Evolutionary conservation across 1,140 invertebrate species (phyloP), one percentile per base, ranked within the genome.

Genomic region (Brachionus asplanchnoidis): DNA sequence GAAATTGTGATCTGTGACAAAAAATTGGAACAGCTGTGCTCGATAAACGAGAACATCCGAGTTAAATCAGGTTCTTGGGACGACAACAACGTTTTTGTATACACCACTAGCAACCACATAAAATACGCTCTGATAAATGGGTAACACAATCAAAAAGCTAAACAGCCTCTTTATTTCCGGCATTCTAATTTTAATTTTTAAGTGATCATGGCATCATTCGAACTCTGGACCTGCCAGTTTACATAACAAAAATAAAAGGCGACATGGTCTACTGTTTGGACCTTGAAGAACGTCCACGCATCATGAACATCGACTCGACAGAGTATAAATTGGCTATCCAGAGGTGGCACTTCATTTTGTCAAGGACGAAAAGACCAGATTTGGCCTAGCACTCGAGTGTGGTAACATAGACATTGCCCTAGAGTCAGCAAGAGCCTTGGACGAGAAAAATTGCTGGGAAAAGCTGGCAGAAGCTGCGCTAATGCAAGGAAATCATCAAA

Each of bases 271-370:
- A 73, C 40, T 99, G 97, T 86, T 91, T 99, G 85, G 97, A 99
- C 90, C 92, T 97, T 28, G 96, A 98, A 89, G 95, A 94, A 86
- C 92, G 94, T 79, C 94, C 97, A 0, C 92, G 96, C 50, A 93
- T 99, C 4, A 91, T 99, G 9, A 94, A 93, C 87, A 97, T 99
- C 87, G 97, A 99, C 91, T 93, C 97, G 12, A 99, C 97, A 0
- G 98, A 99, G 90, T 99, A 95, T 89, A 95, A 95, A 89, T 99
- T 99, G 97, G 98, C 0, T 99, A 99, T 90, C 98, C 98, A 0
- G 98, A 99, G 91, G 96, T 99, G n/a, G 98, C 98, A 0, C 91
- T 99, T 8, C 97, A 99, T 89, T 99, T 99, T 91, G 98, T 99
- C 0, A 99, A 99, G 89, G 97, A 99, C 89, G 95, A 99, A 86